Conservation (phyloP, 2,113 vertebrate species). For the Willisornis vidua region DNA sequence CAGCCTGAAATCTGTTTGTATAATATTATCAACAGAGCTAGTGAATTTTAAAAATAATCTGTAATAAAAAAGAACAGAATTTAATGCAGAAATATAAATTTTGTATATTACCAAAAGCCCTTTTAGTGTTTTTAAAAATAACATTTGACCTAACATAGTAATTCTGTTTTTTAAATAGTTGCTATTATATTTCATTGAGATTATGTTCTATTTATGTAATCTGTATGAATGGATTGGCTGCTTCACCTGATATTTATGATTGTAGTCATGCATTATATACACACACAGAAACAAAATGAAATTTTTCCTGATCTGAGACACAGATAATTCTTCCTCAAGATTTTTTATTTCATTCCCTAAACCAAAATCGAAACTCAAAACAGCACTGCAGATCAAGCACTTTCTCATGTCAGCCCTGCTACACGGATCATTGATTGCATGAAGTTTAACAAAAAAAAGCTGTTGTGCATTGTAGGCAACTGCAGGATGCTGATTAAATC, state of each 20-base stretch:
- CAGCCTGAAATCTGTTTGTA: neutral
- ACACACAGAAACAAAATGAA: neutral
- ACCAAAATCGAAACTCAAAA: constrained; percentile 29
- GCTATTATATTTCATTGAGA: neutral
- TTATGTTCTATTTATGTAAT: neutral
- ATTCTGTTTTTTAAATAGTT: neutral
- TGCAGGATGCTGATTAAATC: constrained; percentile 7
- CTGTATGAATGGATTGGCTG: neutral
- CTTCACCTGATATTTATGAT: constrained; percentile 26
- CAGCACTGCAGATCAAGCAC: neutral
- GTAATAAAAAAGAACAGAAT: neutral
- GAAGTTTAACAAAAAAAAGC: constrained; percentile 7
- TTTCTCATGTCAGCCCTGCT: neutral
- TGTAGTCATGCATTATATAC: neutral
- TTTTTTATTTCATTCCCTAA: constrained; percentile 25
- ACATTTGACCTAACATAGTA: neutral
- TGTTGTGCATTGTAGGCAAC: neutral
- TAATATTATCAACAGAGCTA: neutral
- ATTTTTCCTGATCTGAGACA: neutral
- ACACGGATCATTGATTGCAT: neutral
- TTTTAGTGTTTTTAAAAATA: neutral
- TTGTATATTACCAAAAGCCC: neutral
- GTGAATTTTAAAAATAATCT: neutral
- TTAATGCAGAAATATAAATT: neutral
- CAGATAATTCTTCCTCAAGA: neutral